Conservation (phyloP, 2,113 vertebrate species). For the Noturus placidus region DNA sequence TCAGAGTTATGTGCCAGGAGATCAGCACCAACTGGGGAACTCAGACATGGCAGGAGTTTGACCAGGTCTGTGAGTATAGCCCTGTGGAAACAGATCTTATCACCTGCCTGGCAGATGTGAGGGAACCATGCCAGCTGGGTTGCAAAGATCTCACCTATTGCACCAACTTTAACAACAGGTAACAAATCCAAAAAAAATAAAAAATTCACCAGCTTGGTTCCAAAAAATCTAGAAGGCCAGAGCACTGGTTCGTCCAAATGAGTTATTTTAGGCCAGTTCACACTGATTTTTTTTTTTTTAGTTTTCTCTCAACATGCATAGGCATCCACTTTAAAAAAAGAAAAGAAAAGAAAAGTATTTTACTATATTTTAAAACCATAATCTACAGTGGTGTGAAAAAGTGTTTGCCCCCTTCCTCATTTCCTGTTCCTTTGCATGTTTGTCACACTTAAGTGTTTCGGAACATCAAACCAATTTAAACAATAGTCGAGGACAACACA, state of each 20-base stretch:
- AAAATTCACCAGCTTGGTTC: background rate
- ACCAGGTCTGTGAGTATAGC: slow-evolving; percentile 94
- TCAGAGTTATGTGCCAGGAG: slow-evolving; percentile 91
- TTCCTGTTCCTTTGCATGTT: too few species aligned
- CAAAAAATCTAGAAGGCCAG: too few species aligned
- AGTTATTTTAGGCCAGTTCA: background rate
- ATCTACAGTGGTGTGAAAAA: too few species aligned
- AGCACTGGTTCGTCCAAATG: background rate
- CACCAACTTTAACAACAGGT: slow-evolving; percentile 99
- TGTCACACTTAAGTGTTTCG: too few species aligned
- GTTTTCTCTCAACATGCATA: too few species aligned
- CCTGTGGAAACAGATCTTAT: slow-evolving; percentile 89
- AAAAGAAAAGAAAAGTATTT: too few species aligned
- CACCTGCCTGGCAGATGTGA: slow-evolving; percentile 93
- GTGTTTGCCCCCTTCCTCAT: too few species aligned
- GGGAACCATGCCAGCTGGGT: slow-evolving; percentile 96
- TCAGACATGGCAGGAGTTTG: slow-evolving; percentile 97
- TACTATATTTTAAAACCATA: background rate
- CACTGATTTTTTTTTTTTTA: background rate
- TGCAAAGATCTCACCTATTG: slow-evolving; percentile 96
- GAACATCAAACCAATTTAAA: too few species aligned
- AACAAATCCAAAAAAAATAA: slow-evolving; percentile 17
- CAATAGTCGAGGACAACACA: too few species aligned
- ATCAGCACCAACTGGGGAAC: slow-evolving; percentile 97
- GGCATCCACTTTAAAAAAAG: too few species aligned